These are phyloP conservation scores for Hyperoplus immaculatus DNA, from an alignment of 2,797 vertebrate genomes.

Conservation along the genomic window DNA sequence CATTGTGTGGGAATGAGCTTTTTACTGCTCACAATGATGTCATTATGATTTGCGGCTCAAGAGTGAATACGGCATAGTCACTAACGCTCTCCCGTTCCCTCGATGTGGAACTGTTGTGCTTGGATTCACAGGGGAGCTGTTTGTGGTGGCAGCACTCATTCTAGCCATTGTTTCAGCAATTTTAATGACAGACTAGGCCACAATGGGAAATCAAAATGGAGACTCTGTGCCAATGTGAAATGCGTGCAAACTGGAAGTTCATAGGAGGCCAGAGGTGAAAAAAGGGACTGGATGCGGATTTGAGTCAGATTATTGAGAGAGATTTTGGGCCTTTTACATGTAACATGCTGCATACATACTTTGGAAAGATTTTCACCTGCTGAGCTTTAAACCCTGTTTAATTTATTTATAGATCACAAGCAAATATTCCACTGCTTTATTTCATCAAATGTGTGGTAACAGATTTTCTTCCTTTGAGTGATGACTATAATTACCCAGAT, in stretches of 20 bases:
- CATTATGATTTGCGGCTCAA: conserved; percentile 74
- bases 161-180: conserved; percentile 79
- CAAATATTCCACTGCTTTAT: conserved; percentile 10
- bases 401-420: conserved; percentile 25
- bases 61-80: conserved; percentile 30
- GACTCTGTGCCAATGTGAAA: conserved; percentile 70
- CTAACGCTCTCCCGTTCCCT: conserved; percentile 62
- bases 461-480: conserved; percentile 44
- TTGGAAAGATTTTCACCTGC: conserved; percentile 4
- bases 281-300: conserved; percentile 10
- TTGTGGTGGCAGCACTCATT: conserved; percentile 80
- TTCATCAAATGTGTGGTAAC: conserved; percentile 38
- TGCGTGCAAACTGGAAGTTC: conserved; percentile 71
- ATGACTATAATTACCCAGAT: conserved; percentile 64
- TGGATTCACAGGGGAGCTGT: conserved; percentile 84
- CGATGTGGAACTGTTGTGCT: conserved; percentile 76
- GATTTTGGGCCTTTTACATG: conserved; percentile 13
- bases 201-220: conserved; percentile 80
- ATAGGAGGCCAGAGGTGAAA: conserved; percentile 54
- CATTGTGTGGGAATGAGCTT: conserved; percentile 79
- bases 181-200: conserved; percentile 83
- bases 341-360: conserved; percentile 28
- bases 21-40: conserved; percentile 74
- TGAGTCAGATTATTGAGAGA: neutral
- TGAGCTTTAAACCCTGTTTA: conserved; percentile 25